Evolutionary conservation across 2,888 invertebrate genomes (phyloP).

Genomic region (Oscheius sp.): DNA sequence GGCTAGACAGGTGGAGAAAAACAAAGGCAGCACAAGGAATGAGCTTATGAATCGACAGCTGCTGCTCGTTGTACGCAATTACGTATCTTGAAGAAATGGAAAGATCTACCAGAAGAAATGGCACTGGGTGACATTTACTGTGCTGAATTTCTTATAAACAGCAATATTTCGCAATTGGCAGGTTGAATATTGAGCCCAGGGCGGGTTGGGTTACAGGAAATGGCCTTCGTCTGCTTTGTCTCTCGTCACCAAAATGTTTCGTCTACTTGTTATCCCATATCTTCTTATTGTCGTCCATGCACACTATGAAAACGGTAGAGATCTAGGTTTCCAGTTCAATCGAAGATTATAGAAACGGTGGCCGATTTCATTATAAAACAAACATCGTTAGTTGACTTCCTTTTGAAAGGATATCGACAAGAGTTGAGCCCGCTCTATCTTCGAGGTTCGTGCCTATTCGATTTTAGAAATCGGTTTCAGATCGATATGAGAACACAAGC

Average conservation of each 20-base stretch:
- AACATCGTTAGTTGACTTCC: conserved; percentile 8
- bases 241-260: too few species aligned
- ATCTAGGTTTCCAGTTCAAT: not conserved
- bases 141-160: too few species aligned
- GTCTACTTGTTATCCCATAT: not conserved
- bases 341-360: not conserved
- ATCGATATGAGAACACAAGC: conserved; percentile 11
- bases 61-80: conserved; percentile 3
- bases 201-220: conserved; percentile 1
- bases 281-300: not conserved
- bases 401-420: conserved; percentile 2
- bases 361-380: conserved; percentile 17
- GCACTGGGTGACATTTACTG: too few species aligned
- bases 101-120: not conserved
- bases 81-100: not conserved
- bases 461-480: not conserved
- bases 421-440: conserved; percentile 14
- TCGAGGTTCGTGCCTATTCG: not conserved
- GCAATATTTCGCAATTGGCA: too few species aligned
- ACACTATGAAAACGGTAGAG: not conserved
- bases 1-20: not conserved
- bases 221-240: not conserved
- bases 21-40: not conserved
- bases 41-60: not conserved
- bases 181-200: not conserved